These are phyloP conservation scores for Brachypteracias leptosomus DNA, from an alignment of 2,113 vertebrate species.

Conservation along the genomic window DNA sequence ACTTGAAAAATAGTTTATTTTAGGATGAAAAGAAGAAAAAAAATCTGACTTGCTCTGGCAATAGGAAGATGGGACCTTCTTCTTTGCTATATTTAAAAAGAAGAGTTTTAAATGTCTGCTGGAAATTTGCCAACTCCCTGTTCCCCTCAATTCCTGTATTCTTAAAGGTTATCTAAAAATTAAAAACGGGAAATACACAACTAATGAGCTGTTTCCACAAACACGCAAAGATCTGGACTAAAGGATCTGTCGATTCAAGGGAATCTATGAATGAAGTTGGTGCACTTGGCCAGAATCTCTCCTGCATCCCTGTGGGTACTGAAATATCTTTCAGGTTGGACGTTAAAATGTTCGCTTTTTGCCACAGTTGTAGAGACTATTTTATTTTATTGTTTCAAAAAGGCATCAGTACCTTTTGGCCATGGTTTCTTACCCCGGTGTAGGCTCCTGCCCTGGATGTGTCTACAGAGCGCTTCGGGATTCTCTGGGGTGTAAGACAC, in stretches of 20 bases:
- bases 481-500: slow-evolving; percentile 36
- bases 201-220: background rate
- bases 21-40: background rate
- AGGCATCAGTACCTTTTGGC: background rate
- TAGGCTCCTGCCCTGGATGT: background rate
- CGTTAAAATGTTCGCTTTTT: background rate
- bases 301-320: background rate
- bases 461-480: background rate
- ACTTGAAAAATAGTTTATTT: background rate
- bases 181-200: background rate
- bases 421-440: background rate
- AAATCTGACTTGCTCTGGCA: background rate
- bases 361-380: background rate
- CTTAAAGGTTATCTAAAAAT: slow-evolving; percentile 21
- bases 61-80: background rate
- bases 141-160: background rate
- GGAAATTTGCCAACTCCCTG: background rate
- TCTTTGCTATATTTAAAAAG: too few relatives aligned
- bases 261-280: background rate
- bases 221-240: background rate
- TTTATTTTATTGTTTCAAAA: background rate
- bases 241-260: background rate
- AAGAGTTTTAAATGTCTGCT: background rate
- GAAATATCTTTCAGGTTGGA: background rate
- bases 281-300: background rate